Conservation (phyloP, 2,797 vertebrate species). For the Malurus leucopterus region DNA sequence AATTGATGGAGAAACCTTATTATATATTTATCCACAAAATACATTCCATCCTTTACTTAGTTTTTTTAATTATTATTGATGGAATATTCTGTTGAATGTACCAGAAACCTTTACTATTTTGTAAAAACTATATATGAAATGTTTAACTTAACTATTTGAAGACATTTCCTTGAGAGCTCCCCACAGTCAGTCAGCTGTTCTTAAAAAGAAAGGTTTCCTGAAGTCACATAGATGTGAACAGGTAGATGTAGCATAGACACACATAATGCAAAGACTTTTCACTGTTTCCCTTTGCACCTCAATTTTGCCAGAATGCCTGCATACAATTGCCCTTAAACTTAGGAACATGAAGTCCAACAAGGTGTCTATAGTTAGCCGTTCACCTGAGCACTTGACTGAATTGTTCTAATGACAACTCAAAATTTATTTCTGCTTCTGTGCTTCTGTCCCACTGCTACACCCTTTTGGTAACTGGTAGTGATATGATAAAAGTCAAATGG, state of each 20-base stretch:
- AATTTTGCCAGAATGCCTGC: not conserved
- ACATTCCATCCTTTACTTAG: not conserved
- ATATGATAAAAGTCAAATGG: not conserved
- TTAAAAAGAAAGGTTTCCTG: not conserved
- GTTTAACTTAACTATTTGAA: not conserved
- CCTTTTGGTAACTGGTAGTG: not conserved
- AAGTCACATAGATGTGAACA: not conserved
- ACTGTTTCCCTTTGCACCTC: not conserved
- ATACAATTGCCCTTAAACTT: not conserved
- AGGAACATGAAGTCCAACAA: not conserved
- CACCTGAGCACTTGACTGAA: not conserved
- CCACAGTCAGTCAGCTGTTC: not conserved
- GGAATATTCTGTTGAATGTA: not conserved
- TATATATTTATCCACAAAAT: not conserved
- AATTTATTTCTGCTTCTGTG: not conserved
- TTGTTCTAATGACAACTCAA: not conserved
- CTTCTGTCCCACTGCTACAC: not conserved
- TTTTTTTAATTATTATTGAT: not conserved
- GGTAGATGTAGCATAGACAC: not conserved
- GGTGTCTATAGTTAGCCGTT: not conserved
- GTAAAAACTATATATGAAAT: not conserved
- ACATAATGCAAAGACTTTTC: not conserved
- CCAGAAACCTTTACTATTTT: constrained; percentile 7
- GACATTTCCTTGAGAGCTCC: not conserved
- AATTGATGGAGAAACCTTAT: not conserved